Percentiles rank a stretch among this genome's conserved stretches.
Evolutionary conservation across 2,888 invertebrate species (phyloP).

Genomic region (Chouioia cunea): DNA sequence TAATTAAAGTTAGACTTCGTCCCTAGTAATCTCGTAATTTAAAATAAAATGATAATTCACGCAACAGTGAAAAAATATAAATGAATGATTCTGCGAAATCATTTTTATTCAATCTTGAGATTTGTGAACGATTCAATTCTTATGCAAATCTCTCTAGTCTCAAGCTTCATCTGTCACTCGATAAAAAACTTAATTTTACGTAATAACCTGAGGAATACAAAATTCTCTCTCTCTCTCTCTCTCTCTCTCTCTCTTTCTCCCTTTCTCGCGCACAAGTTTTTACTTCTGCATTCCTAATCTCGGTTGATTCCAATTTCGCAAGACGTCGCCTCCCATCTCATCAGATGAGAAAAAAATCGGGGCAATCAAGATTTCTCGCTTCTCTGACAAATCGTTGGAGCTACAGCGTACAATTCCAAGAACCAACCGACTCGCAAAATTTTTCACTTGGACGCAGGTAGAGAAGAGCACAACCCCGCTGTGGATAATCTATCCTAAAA

Average conservation of each 20-base stretch:
- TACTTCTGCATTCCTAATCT: slow-evolving; percentile 20
- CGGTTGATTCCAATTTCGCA: slow-evolving; percentile 42
- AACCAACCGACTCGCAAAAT: slow-evolving; percentile 8
- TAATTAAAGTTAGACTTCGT: too few species aligned
- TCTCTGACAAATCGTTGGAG: slow-evolving; percentile 40
- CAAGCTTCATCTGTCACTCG: slow-evolving; percentile 30
- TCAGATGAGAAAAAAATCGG: slow-evolving; percentile 6
- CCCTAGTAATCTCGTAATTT: too few species aligned
- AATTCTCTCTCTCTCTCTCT: too few species aligned
- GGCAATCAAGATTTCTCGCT: slow-evolving; percentile 40
- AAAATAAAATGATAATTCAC: too few species aligned
- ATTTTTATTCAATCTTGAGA: slow-evolving; percentile 14
- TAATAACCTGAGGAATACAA: slow-evolving; percentile 15
- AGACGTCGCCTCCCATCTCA: slow-evolving; percentile 19
- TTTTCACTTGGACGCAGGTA: slow-evolving; percentile 28
- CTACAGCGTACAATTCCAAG: slow-evolving; percentile 21
- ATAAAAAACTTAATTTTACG: slow-evolving; percentile 39
- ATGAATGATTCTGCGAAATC: slow-evolving; percentile 5
- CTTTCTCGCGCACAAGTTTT: slow-evolving; percentile 1
- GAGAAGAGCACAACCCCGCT: slow-evolving; percentile 5
- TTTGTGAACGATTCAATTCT: slow-evolving; percentile 33
- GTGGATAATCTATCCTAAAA: slow-evolving; percentile 21
- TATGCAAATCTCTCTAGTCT: slow-evolving; percentile 29
- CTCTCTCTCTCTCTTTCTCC: too few species aligned
- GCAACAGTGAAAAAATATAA: too few species aligned